Evolutionary conservation across 2,113 vertebrate genomes (phyloP), one percentile per base, ranked within the genome.

Genomic region (Ramphastos sulfuratus): DNA sequence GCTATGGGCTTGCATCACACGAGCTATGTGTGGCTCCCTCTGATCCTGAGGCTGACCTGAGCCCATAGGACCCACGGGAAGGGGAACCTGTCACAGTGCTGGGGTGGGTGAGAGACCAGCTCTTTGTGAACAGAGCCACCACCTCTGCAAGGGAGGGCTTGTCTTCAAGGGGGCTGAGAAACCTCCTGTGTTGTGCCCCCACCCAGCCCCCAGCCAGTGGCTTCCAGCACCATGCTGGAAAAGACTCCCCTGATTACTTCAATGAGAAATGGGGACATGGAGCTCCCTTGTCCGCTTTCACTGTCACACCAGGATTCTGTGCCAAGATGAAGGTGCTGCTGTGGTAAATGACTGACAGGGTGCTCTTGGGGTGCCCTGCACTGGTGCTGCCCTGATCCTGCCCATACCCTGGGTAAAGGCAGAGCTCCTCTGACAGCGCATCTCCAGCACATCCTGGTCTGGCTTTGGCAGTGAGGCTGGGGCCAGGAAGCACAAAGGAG

Each of bases 201-300:
- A 0, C 0, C 42, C 0, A 1, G 20, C 37, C 37, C 37, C 37
- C 37, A 42, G 42, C 5, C 0, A 77, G 42, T 28, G 39, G 24
- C 55, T 77, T 42, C 50, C 42, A 63, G 55, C 0, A 0, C 37
- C 0, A 0, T 35, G 55, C 55, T 0, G 2, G 69, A 42, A 48
- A 25, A 46, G 37, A 60, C 54, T 30, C 10, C 58, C 39, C 30
- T 13, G 64, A 7, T 10, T 8, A 28, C 33, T 48, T 48, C 1
- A 0, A 46, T 27, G 48, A n/a, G 37, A 73, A 31, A n/a, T 7
- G 18, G 25, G 10, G 10, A 3, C 35, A 73, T 8, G n/a, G 61
- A 80, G 9, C 6, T 20, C 10, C 42, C 31, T 44, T 9, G 10
- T 42, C 42, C 35, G 13, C 42, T 70, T 70, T 52, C 8, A 12